Evolutionary conservation across 2,113 vertebrate genomes (phyloP).

Genomic region (Myrmecobius fasciatus): DNA sequence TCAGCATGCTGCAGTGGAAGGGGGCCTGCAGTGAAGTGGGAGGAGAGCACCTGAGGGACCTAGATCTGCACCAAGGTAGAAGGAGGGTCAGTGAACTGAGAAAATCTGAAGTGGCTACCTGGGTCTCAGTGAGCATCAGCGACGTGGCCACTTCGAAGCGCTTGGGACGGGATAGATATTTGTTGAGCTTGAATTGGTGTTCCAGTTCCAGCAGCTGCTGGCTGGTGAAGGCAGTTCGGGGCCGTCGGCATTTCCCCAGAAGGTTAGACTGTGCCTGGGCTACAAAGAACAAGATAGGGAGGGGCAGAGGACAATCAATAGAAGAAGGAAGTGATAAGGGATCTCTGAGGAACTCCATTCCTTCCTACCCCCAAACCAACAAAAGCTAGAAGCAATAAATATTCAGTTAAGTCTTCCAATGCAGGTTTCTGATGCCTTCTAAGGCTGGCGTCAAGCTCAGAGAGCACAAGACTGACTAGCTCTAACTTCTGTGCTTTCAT

Average conservation of each 20-base stretch:
- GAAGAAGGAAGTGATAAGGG: neutral
- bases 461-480: neutral
- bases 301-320: neutral
- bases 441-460: neutral
- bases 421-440: neutral
- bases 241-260: conserved; percentile 96
- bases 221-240: conserved; percentile 97
- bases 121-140: conserved; percentile 98
- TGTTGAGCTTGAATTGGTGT: conserved; percentile 99
- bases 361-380: neutral
- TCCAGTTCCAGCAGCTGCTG: conserved; percentile 98
- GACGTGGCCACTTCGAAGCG: conserved; percentile 98
- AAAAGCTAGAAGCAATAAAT: neutral
- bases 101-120: conserved; percentile 83
- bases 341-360: neutral
- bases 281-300: conserved; percentile 74
- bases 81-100: rapidly evolving
- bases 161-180: conserved; percentile 97
- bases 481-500: neutral
- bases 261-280: conserved; percentile 96
- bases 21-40: neutral
- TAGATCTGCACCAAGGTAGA: too few relatives aligned
- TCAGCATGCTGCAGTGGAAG: neutral
- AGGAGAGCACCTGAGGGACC: rapidly evolving
- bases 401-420: neutral